Evolutionary conservation across 2,113 vertebrate species (phyloP).

Genomic region (Caloenas nicobarica): DNA sequence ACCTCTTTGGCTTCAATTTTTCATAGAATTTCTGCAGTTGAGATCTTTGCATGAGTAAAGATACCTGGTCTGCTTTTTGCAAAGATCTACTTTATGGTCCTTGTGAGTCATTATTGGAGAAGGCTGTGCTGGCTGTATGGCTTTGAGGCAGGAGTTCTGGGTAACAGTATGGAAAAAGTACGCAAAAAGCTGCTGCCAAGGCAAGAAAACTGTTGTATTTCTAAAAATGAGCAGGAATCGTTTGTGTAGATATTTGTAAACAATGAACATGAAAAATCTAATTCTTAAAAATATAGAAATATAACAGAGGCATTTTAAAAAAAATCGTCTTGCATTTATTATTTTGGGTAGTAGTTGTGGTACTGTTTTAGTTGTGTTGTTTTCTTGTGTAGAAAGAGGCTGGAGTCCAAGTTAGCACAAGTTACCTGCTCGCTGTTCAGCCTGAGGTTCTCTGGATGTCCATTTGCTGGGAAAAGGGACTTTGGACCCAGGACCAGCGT

Average conservation of each 20-base stretch:
- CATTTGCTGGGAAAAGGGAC: neutral
- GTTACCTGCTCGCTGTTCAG: neutral
- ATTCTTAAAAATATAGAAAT: neutral
- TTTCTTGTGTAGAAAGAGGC: neutral
- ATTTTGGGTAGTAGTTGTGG: neutral
- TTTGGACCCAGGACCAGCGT: neutral
- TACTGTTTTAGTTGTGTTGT: neutral
- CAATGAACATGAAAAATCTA: neutral
- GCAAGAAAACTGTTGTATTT: rapidly evolving
- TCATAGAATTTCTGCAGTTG: neutral
- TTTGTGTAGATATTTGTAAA: neutral
- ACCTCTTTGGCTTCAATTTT: neutral
- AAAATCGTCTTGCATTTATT: rapidly evolving
- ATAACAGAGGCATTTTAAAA: neutral
- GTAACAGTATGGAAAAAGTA: neutral
- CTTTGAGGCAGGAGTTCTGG: neutral
- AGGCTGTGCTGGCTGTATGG: neutral
- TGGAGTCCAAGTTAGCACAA: neutral
- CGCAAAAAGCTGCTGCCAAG: neutral
- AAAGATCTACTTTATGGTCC: rapidly evolving
- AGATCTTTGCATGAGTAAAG: neutral
- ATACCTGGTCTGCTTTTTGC: neutral
- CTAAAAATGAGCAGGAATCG: neutral
- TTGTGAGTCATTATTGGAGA: neutral
- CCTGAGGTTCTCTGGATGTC: neutral